phyloP scores from a whole-genome alignment of 2,797 vertebrate species.

The Eleutherodactylus coqui region DNA sequence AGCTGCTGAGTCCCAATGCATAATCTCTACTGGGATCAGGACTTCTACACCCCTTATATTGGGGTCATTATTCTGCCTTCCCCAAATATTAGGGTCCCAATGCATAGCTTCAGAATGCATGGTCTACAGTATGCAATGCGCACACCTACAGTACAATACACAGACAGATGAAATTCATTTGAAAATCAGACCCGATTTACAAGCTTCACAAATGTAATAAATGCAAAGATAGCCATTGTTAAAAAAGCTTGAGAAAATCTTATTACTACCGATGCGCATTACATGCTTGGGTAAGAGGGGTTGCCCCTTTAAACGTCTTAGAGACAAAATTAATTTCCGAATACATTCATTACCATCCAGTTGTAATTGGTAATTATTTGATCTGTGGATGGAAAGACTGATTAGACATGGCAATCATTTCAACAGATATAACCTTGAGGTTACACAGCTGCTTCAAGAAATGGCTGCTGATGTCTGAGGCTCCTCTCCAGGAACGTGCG shows the following conservation, averaged over 20 bases:
- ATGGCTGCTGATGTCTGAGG: conserved; percentile 41
- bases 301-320: conserved; percentile 35
- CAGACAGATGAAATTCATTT: not conserved
- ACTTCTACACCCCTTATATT: not conserved
- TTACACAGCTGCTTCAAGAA: conserved; percentile 57
- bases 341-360: conserved; percentile 50
- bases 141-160: too few relatives aligned
- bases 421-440: conserved; percentile 56
- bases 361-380: conserved; percentile 61
- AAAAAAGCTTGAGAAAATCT: not conserved
- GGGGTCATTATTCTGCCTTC: not conserved
- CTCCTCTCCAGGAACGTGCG: conserved; percentile 27
- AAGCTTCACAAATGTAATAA: not conserved
- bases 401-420: conserved; percentile 59
- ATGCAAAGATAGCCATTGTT: not conserved
- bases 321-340: conserved; percentile 50
- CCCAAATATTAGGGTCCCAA: not conserved
- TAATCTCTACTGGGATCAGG: not conserved
- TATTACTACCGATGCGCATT: not conserved
- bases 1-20: too few relatives aligned
- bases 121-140: not conserved
- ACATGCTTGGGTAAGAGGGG: conserved; percentile 11
- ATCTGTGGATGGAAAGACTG: conserved; percentile 51
- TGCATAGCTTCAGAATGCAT: not conserved
- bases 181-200: not conserved